Conservation (phyloP, 2,797 vertebrate species). For the Limnodromus scolopaceus region DNA sequence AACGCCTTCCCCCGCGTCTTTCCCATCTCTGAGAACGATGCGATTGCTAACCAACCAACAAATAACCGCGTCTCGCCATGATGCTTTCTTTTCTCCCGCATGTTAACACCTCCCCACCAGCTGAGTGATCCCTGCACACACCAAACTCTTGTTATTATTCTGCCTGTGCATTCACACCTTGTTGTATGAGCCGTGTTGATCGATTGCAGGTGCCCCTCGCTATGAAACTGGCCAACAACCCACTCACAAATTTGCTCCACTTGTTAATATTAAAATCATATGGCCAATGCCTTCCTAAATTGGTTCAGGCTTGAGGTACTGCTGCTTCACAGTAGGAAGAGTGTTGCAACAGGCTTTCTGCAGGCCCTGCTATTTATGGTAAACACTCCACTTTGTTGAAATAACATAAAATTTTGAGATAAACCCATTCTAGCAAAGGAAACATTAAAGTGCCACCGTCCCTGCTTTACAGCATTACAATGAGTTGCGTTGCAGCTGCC, state of each 20-base stretch:
- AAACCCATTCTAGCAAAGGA: constrained; percentile 24
- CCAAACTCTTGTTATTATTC: constrained; percentile 3
- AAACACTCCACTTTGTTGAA: constrained; percentile 52
- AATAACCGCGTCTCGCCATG: background rate
- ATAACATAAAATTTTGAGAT: constrained; percentile 44
- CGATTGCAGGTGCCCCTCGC: constrained; percentile 56
- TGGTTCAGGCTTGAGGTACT: constrained; percentile 61
- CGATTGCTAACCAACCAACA: background rate
- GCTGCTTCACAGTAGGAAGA: constrained; percentile 43
- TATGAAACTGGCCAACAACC: constrained; percentile 44
- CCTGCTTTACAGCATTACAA: background rate
- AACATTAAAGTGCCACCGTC: background rate
- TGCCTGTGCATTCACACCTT: constrained; percentile 46
- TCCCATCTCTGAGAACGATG: background rate
- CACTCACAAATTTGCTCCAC: constrained; percentile 59
- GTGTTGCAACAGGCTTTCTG: constrained; percentile 27
- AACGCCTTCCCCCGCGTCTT: background rate
- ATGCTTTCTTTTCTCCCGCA: background rate
- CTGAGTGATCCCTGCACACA: constrained; percentile 12
- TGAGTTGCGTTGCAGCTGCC: background rate
- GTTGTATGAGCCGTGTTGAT: constrained; percentile 56
- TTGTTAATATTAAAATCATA: constrained; percentile 72
- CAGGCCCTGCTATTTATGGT: constrained; percentile 54
- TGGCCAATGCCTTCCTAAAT: constrained; percentile 62
- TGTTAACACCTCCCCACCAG: constrained; percentile 39